These are phyloP conservation scores for Drosophila emarginata DNA, from an alignment of 2,888 invertebrate species.

Conservation along the genomic window DNA sequence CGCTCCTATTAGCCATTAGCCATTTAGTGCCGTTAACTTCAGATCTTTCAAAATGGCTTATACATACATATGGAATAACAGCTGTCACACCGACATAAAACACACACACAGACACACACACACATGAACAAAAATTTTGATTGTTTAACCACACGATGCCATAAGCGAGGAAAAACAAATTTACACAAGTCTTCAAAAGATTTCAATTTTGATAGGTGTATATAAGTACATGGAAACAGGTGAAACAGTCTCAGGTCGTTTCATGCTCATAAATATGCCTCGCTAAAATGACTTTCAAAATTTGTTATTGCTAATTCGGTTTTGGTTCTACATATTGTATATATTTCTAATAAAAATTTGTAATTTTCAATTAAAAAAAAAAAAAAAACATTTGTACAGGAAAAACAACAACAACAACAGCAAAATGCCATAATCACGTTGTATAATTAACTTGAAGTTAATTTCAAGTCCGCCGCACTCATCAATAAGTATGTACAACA, in stretches of 20 bases:
- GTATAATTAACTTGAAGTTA: slow-evolving; percentile 35
- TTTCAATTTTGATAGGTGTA: not conserved
- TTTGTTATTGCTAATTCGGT: not conserved
- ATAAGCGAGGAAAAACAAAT: slow-evolving; percentile 51
- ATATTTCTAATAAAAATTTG: slow-evolving; percentile 31
- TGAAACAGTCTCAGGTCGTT: not conserved
- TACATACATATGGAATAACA: no score
- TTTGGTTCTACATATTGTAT: not conserved
- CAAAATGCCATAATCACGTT: slow-evolving; percentile 35
- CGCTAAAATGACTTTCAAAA: slow-evolving; percentile 7
- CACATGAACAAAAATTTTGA: slow-evolving; percentile 35
- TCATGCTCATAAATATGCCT: not conserved
- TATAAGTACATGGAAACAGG: not conserved
- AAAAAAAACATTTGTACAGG: not conserved
- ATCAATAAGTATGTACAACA: slow-evolving; percentile 20
- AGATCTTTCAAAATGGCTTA: no score
- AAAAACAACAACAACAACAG: not conserved
- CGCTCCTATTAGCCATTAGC: not conserved
- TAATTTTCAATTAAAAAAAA: slow-evolving; percentile 33
- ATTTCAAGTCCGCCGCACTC: slow-evolving; percentile 12
- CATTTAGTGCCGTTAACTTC: no score
- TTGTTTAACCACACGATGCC: slow-evolving; percentile 35
- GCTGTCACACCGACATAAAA: not conserved
- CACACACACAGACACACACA: slow-evolving; percentile 30
- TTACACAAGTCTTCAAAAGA: slow-evolving; percentile 55